Evolutionary conservation across 2,113 vertebrate species (phyloP).

Genomic region (Dasyurus viverrinus): DNA sequence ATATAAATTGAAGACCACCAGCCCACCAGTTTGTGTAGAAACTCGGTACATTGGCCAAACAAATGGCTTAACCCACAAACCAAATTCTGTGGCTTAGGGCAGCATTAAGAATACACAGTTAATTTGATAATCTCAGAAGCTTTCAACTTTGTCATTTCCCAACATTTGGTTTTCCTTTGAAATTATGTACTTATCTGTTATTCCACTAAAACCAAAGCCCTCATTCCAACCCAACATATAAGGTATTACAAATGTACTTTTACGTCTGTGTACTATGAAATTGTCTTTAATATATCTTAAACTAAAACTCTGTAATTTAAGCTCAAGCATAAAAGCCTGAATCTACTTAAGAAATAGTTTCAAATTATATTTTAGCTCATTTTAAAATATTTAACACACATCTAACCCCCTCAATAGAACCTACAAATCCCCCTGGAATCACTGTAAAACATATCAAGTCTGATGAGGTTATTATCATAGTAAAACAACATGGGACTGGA

Average conservation of each 20-base stretch:
- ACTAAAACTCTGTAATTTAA: slow-evolving; percentile 20
- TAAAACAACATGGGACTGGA: not conserved
- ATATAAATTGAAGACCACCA: slow-evolving; percentile 28
- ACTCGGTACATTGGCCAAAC: not conserved
- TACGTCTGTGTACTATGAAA: slow-evolving; percentile 14
- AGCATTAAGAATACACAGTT: slow-evolving; percentile 24
- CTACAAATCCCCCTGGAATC: not conserved
- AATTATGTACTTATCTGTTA: slow-evolving; percentile 35
- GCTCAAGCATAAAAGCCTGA: slow-evolving; percentile 13
- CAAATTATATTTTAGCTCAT: not conserved
- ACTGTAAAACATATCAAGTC: not conserved
- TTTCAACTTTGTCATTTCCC: slow-evolving; percentile 27
- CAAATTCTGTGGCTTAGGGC: slow-evolving; percentile 6
- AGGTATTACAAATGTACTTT: slow-evolving; percentile 22
- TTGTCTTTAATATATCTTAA: not conserved
- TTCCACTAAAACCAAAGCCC: slow-evolving; percentile 47
- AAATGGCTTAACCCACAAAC: not conserved
- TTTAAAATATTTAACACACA: slow-evolving; percentile 17
- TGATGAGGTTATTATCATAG: not conserved
- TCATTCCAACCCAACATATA: slow-evolving; percentile 18
- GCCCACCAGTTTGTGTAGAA: not conserved
- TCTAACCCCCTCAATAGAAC: not conserved
- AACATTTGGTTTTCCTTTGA: slow-evolving; percentile 29
- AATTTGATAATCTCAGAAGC: slow-evolving; percentile 34
- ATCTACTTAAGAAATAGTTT: slow-evolving; percentile 19